Conservation (phyloP, 2,797 vertebrate genomes). For the Fundulus diaphanus region DNA sequence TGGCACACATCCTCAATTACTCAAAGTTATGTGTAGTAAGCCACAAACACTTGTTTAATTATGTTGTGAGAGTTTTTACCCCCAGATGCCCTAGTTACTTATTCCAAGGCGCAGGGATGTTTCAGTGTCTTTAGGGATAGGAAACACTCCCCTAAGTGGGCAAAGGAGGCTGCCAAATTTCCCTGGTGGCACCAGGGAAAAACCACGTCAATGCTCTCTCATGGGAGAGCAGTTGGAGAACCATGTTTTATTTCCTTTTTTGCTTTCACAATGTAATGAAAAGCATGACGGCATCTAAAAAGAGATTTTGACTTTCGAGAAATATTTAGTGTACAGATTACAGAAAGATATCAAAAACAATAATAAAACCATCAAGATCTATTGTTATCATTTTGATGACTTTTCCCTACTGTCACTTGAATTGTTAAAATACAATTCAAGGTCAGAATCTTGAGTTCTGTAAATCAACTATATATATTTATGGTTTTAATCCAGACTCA, state of each 20-base stretch:
- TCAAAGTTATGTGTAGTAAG: slow-evolving; percentile 31
- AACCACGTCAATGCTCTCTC: slow-evolving; percentile 50
- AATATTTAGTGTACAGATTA: slow-evolving; percentile 28
- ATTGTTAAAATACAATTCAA: neutral
- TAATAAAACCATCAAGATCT: slow-evolving; percentile 34
- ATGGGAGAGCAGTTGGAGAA: slow-evolving; percentile 48
- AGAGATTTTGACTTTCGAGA: slow-evolving; percentile 50
- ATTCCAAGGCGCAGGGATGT: slow-evolving; percentile 55
- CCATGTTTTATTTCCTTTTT: slow-evolving; percentile 54
- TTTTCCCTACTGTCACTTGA: slow-evolving; percentile 9
- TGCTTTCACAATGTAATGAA: slow-evolving; percentile 38
- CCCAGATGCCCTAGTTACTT: slow-evolving; percentile 73
- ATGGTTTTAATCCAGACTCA: neutral
- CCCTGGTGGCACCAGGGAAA: slow-evolving; percentile 62
- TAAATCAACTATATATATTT: neutral
- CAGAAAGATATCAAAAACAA: slow-evolving; percentile 35
- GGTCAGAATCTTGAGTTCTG: neutral
- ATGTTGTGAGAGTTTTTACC: slow-evolving; percentile 72
- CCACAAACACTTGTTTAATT: slow-evolving; percentile 70
- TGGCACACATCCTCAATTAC: slow-evolving; percentile 14
- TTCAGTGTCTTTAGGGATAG: slow-evolving; percentile 69
- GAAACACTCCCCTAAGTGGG: slow-evolving; percentile 66
- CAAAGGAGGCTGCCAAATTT: slow-evolving; percentile 59
- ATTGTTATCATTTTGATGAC: neutral
- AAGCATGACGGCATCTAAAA: slow-evolving; percentile 55